These are phyloP conservation scores for Epinephelus malabaricus DNA, from an alignment of 2,797 vertebrate genomes.

Conservation along the genomic window DNA sequence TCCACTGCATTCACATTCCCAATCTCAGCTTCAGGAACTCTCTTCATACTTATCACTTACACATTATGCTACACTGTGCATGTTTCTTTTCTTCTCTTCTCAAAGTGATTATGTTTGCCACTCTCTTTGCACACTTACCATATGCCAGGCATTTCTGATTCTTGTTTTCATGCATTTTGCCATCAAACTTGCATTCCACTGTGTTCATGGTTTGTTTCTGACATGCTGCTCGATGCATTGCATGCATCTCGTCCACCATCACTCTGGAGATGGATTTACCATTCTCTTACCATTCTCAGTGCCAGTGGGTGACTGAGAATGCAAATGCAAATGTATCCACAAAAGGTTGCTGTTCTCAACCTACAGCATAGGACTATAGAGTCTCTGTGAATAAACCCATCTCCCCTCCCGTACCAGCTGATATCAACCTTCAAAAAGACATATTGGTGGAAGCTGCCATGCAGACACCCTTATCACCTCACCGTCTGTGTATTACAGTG, in stretches of 20 bases:
- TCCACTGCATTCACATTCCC: no score
- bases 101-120: no score
- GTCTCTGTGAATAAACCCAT: constrained; percentile 13
- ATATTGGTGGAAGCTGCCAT: constrained; percentile 16
- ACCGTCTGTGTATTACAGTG: constrained; percentile 16
- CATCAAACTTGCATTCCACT: neutral
- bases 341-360: neutral
- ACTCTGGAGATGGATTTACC: neutral
- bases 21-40: no score
- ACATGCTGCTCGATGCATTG: no score
- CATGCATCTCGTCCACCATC: neutral
- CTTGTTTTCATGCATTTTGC: no score
- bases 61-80: no score
- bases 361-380: neutral
- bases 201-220: neutral
- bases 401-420: neutral
- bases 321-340: constrained; percentile 1
- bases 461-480: constrained; percentile 10
- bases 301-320: neutral
- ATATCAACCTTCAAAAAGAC: constrained; percentile 25
- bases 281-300: constrained; percentile 8
- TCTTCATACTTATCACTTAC: no score
- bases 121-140: no score
- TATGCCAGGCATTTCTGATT: no score
- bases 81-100: no score